Conservation (phyloP, 2,113 vertebrate species). For the Anarrhichthys ocellatus region DNA sequence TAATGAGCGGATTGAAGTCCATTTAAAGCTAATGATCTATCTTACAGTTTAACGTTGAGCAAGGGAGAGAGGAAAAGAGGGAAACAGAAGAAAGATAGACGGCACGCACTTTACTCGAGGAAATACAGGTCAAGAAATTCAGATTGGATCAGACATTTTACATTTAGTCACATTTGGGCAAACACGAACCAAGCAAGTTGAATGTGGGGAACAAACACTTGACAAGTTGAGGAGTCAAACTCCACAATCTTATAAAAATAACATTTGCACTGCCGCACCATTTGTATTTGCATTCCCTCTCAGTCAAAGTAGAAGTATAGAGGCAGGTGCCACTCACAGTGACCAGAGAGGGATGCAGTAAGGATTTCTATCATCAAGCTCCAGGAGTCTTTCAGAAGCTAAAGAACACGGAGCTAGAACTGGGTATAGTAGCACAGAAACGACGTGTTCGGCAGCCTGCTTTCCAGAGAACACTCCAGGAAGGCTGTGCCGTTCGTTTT, state of each 20-base stretch:
- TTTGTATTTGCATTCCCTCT: not conserved
- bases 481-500: conserved; percentile 4
- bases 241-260: not conserved
- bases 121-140: conserved; percentile 30
- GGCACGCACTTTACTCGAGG: conserved; percentile 10
- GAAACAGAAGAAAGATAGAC: conserved; percentile 45
- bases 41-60: conserved; percentile 61
- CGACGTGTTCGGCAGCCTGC: conserved; percentile 34
- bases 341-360: conserved; percentile 17
- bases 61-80: conserved; percentile 37
- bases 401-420: conserved; percentile 23
- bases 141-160: not conserved
- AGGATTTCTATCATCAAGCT: conserved; percentile 21
- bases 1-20: conserved; percentile 80
- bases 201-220: not conserved
- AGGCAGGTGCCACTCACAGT: not conserved
- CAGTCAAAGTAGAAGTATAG: not conserved
- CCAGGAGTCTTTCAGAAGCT: conserved; percentile 13
- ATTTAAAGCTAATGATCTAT: conserved; percentile 82
- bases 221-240: conserved; percentile 4
- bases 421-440: conserved; percentile 34
- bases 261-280: not conserved
- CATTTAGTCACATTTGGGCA: conserved; percentile 8
- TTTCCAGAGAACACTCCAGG: conserved; percentile 38
- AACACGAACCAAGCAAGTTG: not conserved